Percentiles rank a stretch among this genome's conserved stretches.
Conservation (phyloP, 2,888 invertebrate genomes). For the Shargacucullia verbasci region DNA sequence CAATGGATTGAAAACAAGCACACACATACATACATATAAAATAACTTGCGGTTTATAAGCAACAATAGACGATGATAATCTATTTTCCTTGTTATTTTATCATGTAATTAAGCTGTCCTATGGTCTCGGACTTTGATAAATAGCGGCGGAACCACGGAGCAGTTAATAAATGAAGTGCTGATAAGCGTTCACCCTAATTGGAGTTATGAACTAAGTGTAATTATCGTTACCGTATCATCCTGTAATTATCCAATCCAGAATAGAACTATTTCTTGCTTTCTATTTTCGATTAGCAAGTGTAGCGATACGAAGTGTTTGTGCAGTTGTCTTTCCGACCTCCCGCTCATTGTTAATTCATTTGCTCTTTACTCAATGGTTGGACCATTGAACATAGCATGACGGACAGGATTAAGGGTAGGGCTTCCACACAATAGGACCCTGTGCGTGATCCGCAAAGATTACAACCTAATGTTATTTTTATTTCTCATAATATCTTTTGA, state of each 20-base stretch:
- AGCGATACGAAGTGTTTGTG: no score
- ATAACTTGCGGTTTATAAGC: conserved; percentile 7
- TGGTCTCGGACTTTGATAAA: conserved; percentile 39
- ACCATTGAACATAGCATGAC: conserved; percentile 42
- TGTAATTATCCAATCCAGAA: no score
- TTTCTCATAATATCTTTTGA: conserved; percentile 40
- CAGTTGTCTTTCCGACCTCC: not conserved
- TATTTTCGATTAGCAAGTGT: no score
- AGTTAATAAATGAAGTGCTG: not conserved
- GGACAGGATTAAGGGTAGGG: conserved; percentile 31
- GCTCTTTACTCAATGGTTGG: conserved; percentile 15
- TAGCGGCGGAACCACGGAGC: conserved; percentile 4
- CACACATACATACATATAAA: not conserved
- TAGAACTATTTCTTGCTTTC: no score
- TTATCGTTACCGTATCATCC: no score
- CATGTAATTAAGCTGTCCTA: conserved; percentile 47
- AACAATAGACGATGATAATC: conserved; percentile 47
- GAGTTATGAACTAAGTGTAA: no score
- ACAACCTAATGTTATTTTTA: conserved; percentile 47
- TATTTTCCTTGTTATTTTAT: conserved; percentile 51
- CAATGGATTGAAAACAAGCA: conserved; percentile 1
- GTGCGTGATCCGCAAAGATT: conserved; percentile 53
- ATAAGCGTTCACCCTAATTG: not conserved
- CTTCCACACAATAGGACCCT: conserved; percentile 43
- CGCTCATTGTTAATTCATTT: conserved; percentile 4